These are phyloP conservation scores for Redunca redunca DNA, from an alignment of 2,113 vertebrate genomes.

Conservation along the genomic window DNA sequence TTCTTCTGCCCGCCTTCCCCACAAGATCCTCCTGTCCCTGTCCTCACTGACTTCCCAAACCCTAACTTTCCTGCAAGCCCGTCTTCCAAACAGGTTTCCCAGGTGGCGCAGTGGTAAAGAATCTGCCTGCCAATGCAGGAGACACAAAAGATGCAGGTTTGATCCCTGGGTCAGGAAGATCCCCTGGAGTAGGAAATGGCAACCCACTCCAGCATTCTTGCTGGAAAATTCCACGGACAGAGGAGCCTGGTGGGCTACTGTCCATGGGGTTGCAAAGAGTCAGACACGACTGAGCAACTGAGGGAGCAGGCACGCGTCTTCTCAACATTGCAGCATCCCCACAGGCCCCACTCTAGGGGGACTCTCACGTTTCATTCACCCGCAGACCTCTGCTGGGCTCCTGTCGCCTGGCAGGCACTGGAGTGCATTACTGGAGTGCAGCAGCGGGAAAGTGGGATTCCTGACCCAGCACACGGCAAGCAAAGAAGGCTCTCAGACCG, in stretches of 20 bases:
- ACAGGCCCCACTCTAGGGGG: rapidly evolving
- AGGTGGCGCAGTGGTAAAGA: not conserved
- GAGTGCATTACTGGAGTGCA: rapidly evolving
- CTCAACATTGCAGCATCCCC: not conserved
- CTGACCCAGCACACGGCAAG: rapidly evolving
- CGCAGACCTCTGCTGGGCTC: too few species aligned
- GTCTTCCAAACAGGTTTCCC: not conserved
- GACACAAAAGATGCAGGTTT: not conserved
- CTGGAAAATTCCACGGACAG: not conserved
- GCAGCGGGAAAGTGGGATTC: rapidly evolving
- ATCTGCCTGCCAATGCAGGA: not conserved
- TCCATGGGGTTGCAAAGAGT: not conserved
- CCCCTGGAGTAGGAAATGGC: not conserved
- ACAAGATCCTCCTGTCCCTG: not conserved
- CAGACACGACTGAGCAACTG: not conserved
- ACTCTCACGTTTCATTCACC: too few species aligned
- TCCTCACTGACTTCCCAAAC: not conserved
- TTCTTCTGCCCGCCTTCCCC: not conserved
- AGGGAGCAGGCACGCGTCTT: not conserved
- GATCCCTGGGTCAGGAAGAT: not conserved
- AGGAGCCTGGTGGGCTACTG: not conserved
- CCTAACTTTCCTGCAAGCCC: not conserved
- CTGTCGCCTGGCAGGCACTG: rapidly evolving
- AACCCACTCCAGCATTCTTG: not conserved
- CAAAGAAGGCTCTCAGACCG: rapidly evolving